Evolutionary conservation across 2,888 invertebrate genomes (phyloP).

Genomic region (Trichogramma evanescens): DNA sequence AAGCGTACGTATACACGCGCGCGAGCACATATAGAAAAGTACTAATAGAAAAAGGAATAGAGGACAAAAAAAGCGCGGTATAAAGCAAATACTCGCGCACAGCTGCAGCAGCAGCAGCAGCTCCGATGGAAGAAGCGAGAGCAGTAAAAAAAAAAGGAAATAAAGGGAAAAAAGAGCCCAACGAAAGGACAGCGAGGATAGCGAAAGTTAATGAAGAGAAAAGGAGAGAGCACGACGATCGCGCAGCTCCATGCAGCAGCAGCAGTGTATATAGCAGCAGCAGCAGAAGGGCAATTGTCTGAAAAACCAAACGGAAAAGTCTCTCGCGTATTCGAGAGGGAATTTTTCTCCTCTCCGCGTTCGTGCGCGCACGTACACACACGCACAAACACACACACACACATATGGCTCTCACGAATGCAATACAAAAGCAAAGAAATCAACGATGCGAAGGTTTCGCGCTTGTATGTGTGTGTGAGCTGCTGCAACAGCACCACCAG

Average conservation of each 20-base stretch:
- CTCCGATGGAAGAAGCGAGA: no score
- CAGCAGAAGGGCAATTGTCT: slow-evolving; percentile 9
- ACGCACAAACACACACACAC: no score
- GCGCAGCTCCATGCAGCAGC: neutral
- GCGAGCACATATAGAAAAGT: no score
- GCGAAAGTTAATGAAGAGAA: slow-evolving; percentile 11
- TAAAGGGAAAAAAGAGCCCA: neutral
- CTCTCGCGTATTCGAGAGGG: slow-evolving; percentile 7
- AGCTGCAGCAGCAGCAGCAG: no score
- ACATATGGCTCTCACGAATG: neutral
- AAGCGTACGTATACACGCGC: no score
- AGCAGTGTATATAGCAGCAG: neutral
- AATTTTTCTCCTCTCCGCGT: slow-evolving; percentile 9
- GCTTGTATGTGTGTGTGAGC: neutral
- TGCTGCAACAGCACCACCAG: no score
- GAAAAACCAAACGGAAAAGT: slow-evolving; percentile 13
- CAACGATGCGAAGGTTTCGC: slow-evolving; percentile 4
- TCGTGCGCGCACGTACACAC: no score
- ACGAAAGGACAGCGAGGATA: slow-evolving; percentile 4
- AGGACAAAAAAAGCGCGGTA: no score
- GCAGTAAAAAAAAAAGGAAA: neutral
- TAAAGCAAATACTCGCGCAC: no score
- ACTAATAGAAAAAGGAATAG: no score
- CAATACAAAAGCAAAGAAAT: slow-evolving; percentile 9
- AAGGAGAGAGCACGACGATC: neutral